These are phyloP conservation scores for Branchinecta lindahli DNA, from an alignment of 1,140 invertebrate genomes.

Conservation along the genomic window DNA sequence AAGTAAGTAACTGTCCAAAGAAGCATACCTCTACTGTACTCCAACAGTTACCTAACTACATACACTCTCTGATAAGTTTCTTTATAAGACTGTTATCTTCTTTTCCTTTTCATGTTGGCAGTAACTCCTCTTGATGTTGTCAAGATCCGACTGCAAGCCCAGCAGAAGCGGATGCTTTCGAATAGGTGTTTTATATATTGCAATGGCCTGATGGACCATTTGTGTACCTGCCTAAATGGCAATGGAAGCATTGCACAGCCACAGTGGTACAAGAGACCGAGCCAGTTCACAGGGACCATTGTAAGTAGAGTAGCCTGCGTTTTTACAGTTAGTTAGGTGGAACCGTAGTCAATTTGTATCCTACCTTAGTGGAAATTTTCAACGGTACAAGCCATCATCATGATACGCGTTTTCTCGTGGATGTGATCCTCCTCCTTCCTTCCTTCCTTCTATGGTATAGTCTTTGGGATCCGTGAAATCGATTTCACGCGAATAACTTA, in stretches of 20 bases:
- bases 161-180: slow-evolving; percentile 61
- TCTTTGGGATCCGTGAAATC: no score
- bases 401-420: no score
- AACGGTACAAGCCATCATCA: no score
- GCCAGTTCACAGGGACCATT: slow-evolving; percentile 75
- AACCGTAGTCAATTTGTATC: no score
- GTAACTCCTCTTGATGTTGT: slow-evolving; percentile 97
- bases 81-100: slow-evolving; percentile 17
- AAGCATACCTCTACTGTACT: no score
- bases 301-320: slow-evolving; percentile 40
- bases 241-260: slow-evolving; percentile 32
- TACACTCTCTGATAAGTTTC: slow-evolving; percentile 11
- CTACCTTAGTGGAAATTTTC: no score
- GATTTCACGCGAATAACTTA: no score
- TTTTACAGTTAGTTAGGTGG: slow-evolving; percentile 16
- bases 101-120: slow-evolving; percentile 29
- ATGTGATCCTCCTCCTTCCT: no score
- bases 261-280: slow-evolving; percentile 47
- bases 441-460: no score
- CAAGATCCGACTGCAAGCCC: slow-evolving; percentile 89
- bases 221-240: slow-evolving; percentile 64
- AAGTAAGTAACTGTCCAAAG: no score
- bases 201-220: slow-evolving; percentile 97
- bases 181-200: slow-evolving; percentile 92
- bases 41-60: not conserved